A percentile compares a stretch with the other conserved stretches of the same genome.
phyloP scores from a whole-genome alignment of 2,888 invertebrate species.

The Zele albiditarsus region DNA sequence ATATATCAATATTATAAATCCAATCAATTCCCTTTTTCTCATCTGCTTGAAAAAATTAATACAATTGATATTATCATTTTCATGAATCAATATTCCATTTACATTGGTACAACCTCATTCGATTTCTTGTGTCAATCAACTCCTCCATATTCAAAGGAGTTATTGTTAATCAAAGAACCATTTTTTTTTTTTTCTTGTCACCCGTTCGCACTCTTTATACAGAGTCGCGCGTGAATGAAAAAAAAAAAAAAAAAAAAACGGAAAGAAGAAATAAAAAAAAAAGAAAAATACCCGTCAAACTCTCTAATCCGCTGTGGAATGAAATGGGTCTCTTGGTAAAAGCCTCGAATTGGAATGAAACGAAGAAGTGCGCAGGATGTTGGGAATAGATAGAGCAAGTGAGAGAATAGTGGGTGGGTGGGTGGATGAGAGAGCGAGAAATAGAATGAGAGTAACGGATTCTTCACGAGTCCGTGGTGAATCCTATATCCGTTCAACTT shows the following conservation, averaged over 20 bases:
- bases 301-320: constrained; percentile 35
- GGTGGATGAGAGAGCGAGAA: neutral
- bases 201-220: neutral
- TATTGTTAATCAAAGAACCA: constrained; percentile 1
- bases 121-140: neutral
- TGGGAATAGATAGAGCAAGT: constrained; percentile 6
- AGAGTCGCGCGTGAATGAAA: neutral
- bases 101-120: neutral
- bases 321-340: constrained; percentile 28
- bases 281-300: constrained; percentile 21
- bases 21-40: neutral
- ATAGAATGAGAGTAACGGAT: constrained; percentile 15
- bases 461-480: constrained; percentile 20
- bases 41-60: neutral
- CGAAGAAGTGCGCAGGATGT: constrained; percentile 13
- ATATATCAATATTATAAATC: neutral
- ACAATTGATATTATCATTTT: neutral
- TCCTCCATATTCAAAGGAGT: neutral
- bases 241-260: neutral
- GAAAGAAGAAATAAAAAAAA: neutral
- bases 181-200: neutral
- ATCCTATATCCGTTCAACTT: constrained; percentile 37
- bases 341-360: constrained; percentile 25
- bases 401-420: neutral
- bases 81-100: neutral